Percentiles rank a stretch among this genome's conserved stretches.
These are phyloP conservation scores for Diarsia mendica DNA, from an alignment of 2,888 invertebrate species.

Conservation along the genomic window DNA sequence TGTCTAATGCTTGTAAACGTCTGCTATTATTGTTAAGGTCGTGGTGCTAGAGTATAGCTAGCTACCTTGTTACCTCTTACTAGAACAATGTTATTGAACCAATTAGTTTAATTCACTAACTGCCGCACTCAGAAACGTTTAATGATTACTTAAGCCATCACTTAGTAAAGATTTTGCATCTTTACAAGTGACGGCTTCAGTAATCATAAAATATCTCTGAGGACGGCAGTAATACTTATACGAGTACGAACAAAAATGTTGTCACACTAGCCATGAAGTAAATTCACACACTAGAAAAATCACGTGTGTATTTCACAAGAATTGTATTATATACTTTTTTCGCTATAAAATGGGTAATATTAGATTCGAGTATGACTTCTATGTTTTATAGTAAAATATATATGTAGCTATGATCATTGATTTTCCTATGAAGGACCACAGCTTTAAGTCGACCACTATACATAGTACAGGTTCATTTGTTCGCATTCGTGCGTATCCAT, in stretches of 20 bases:
- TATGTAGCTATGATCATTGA: background rate
- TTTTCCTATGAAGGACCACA: background rate
- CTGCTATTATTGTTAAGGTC: conserved; percentile 26
- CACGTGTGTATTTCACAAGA: background rate
- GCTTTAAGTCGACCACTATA: background rate
- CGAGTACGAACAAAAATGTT: background rate
- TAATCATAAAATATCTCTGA: too few relatives aligned
- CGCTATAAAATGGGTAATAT: background rate
- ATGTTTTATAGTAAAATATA: conserved; percentile 4
- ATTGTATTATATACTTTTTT: background rate
- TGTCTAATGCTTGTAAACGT: conserved; percentile 15
- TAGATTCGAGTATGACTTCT: background rate
- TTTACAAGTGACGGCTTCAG: too few relatives aligned
- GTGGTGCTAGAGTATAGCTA: conserved; percentile 57
- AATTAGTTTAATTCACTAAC: conserved; percentile 13
- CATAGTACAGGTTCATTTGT: background rate
- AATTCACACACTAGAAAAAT: conserved; percentile 7
- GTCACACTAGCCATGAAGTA: conserved; percentile 11
- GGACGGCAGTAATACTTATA: too few relatives aligned
- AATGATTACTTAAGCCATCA: too few relatives aligned
- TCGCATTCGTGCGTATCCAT: background rate
- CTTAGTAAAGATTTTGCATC: too few relatives aligned
- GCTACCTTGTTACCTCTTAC: conserved; percentile 52
- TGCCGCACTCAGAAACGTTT: too few relatives aligned
- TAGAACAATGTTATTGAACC: conserved; percentile 47